Base-by-base conservation (phyloP, 2,797 vertebrate genomes). In the Hephaestus fuliginosus region DNA sequence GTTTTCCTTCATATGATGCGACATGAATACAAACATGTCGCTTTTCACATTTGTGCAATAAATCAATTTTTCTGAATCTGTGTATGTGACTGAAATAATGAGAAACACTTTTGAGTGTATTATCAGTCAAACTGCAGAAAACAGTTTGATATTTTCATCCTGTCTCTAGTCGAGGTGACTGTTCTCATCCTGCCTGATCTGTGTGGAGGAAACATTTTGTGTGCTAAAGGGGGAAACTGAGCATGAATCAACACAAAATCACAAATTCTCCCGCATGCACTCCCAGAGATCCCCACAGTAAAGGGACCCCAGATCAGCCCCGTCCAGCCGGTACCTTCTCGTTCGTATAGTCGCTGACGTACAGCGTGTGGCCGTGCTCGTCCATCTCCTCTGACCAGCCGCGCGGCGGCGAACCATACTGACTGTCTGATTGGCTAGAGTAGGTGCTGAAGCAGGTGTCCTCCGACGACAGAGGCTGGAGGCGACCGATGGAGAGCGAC, bases 371-470 rank as follows among this genome's bases (percentile, higher is more conserved):
- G 86, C 98, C 98, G 92, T 95, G 95, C 93, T 97, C 96, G 90
- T 99, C 98, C 96, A 97, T 94, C 93, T 97, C 97, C 95, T 99
- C 97, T 77, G 97, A 98, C 98, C 98, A 99, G 83, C 98, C 98
- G 77, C 96, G 96, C 77, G 97, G 97, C 92, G 97, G 97, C 84
- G 97, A 98, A 90, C 97, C 97, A 88, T 96, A 98, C 94, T 97
- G 97, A 95, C 97, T 97, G 97, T 98, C 98, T 93, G 98, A 97
- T 91, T 97, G 97, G 97, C 96, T 98, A 94, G 97, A 97, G 96
- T 95, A 97, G 94, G 95, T 91, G 93, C 96, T 97, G 95, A 96
- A 95, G 95, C 95, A 97, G 95, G 96, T 96, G 94, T 99, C 98
- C 96, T 98, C 97, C 75, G 97, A 97, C 44, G 97, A 97, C 94